phyloP scores from a whole-genome alignment of 1,140 invertebrate genomes.

The Amyelois transitella region DNA sequence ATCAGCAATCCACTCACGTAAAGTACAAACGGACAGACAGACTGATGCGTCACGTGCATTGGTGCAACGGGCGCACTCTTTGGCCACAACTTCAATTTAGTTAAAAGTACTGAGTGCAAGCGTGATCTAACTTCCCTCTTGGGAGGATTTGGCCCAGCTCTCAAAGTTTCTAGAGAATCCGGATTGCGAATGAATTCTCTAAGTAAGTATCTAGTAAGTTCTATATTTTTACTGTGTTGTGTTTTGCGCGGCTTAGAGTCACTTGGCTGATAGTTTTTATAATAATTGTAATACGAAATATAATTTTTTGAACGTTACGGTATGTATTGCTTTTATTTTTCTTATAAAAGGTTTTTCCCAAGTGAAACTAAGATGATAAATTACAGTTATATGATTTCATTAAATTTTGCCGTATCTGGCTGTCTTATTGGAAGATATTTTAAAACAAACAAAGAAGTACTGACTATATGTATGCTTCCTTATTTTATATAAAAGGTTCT shows the following conservation, averaged over 20 bases:
- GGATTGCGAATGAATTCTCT: background rate
- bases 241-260: background rate
- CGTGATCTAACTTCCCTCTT: slow-evolving; percentile 44
- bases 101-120: slow-evolving; percentile 60
- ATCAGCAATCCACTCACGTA: slow-evolving; percentile 57
- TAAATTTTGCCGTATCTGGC: no score
- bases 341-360: no score
- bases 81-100: slow-evolving; percentile 61
- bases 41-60: slow-evolving; percentile 52
- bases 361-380: no score
- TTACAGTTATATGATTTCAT: no score
- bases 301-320: no score
- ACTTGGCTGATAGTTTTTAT: no score
- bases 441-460: no score
- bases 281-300: no score
- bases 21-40: slow-evolving; percentile 40
- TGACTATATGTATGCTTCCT: no score
- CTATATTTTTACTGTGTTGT: background rate
- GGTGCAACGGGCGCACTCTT: slow-evolving; percentile 20
- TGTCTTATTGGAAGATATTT: no score
- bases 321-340: no score
- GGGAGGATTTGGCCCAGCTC: slow-evolving; percentile 1
- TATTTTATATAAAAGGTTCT: background rate
- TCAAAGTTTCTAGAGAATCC: background rate
- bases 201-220: background rate